Percentiles rank a stretch among this genome's conserved stretches.
phyloP scores from a whole-genome alignment of 2,888 invertebrate species.

The Clistopyga incitator region DNA sequence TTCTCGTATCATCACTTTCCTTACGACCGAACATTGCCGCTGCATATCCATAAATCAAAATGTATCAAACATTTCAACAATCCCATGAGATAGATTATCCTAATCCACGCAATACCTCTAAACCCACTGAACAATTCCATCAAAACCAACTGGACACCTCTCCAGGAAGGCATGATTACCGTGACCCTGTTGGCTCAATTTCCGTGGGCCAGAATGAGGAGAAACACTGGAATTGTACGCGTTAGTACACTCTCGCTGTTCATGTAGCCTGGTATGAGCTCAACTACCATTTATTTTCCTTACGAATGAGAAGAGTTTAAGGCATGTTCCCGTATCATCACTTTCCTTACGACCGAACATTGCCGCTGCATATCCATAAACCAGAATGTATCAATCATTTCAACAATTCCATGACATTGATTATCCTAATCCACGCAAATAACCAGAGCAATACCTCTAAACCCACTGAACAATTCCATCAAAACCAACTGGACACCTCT shows the following conservation, averaged over 20 bases:
- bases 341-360: too few species aligned
- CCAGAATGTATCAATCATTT: too few species aligned
- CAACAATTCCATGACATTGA: too few species aligned
- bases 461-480: conserved; percentile 2
- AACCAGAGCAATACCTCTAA: background rate
- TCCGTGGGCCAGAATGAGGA: conserved; percentile 4
- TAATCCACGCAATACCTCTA: background rate
- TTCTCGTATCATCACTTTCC: too few species aligned
- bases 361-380: too few species aligned
- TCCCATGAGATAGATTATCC: background rate
- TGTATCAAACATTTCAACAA: too few species aligned
- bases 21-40: too few species aligned
- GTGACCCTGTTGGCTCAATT: conserved; percentile 36
- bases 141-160: background rate
- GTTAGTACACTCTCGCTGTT: background rate
- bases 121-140: conserved; percentile 1
- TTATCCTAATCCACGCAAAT: background rate
- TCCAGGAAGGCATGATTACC: conserved; percentile 25
- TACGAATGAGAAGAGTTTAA: too few species aligned
- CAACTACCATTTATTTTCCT: too few species aligned
- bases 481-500: background rate
- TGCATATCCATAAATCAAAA: too few species aligned
- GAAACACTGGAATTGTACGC: background rate
- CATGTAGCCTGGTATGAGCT: background rate
- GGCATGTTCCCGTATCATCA: too few species aligned